Conservation (phyloP, 1,140 invertebrate species). For the Euwallacea fornicatus region DNA sequence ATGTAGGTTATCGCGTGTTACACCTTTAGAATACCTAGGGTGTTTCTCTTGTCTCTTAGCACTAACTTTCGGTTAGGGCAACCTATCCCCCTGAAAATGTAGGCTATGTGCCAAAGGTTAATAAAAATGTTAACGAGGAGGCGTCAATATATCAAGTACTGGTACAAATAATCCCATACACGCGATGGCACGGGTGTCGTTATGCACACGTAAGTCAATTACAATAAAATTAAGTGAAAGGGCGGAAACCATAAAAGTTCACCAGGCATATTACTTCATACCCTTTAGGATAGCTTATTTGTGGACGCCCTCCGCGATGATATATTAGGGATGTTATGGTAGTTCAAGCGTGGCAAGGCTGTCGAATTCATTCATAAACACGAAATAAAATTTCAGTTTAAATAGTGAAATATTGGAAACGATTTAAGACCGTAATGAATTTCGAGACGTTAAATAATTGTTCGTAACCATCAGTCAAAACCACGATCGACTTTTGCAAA, state of each 20-base stretch:
- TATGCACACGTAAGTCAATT: neutral
- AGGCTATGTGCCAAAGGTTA: too few species aligned
- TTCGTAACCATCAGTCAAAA: neutral
- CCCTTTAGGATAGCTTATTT: slow-evolving; percentile 3
- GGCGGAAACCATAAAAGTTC: neutral
- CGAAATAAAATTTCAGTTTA: neutral
- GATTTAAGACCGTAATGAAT: neutral
- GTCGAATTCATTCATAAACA: neutral
- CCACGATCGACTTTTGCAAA: neutral
- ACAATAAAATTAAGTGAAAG: slow-evolving; percentile 1
- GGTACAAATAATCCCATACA: neutral
- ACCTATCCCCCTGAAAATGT: too few species aligned
- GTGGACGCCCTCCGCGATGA: neutral
- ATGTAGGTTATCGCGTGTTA: too few species aligned
- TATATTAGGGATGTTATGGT: neutral
- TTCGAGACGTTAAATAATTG: neutral
- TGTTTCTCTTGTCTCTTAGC: too few species aligned
- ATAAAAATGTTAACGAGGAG: too few species aligned
- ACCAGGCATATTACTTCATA: neutral
- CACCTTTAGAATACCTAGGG: too few species aligned
- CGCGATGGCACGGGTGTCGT: neutral
- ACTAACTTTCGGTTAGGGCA: too few species aligned
- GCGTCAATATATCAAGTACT: too few species aligned
- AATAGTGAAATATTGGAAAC: neutral
- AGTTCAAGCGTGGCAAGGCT: neutral